phyloP scores from a whole-genome alignment of 2,888 invertebrate genomes.

The Mesochorus sp. region DNA sequence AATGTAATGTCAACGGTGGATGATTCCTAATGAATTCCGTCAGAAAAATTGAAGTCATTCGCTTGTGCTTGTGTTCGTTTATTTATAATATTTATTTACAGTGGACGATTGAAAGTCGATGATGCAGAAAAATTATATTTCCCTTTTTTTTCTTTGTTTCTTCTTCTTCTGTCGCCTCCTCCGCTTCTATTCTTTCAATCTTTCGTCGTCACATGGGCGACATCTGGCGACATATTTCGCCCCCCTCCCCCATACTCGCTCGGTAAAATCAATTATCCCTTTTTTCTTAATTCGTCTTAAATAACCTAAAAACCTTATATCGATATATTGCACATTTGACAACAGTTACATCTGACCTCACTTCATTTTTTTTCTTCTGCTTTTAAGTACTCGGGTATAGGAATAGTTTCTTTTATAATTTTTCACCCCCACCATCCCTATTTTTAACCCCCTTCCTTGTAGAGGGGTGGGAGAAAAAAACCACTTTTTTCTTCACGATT shows the following conservation, averaged over 20 bases:
- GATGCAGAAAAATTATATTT: conserved; percentile 61
- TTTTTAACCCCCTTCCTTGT: conserved; percentile 13
- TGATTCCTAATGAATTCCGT: no score
- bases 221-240: no score
- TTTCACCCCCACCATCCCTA: conserved; percentile 29
- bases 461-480: no score
- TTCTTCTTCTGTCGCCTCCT: conserved; percentile 27
- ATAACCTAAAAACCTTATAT: conserved; percentile 80
- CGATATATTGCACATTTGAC: conserved; percentile 82
- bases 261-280: conserved; percentile 19
- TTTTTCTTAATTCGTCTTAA: conserved; percentile 37
- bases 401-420: conserved; percentile 72
- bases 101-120: conserved; percentile 68
- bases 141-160: background rate
- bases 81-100: conserved; percentile 81
- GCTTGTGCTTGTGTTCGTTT: conserved; percentile 33
- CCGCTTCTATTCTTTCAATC: background rate
- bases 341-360: conserved; percentile 79
- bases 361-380: conserved; percentile 35
- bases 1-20: no score
- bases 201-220: no score
- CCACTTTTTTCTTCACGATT: background rate
- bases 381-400: conserved; percentile 80
- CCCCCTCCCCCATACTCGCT: no score
- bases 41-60: no score